Base-by-base conservation (phyloP, 2,888 invertebrate genomes). In the Zygaena filipendulae region DNA sequence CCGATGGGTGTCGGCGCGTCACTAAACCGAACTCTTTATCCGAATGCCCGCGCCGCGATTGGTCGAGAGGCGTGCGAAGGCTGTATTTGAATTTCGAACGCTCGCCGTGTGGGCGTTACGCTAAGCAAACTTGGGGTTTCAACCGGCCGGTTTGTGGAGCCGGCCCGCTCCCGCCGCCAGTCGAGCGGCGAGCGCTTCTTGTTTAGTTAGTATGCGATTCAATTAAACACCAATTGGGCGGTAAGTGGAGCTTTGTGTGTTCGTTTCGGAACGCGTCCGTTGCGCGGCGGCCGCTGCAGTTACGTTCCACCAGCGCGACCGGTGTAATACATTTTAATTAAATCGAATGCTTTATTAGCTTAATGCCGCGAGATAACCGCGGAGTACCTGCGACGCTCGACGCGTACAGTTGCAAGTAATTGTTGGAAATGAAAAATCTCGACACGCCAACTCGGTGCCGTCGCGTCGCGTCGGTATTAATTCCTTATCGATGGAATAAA, bases 311-410 rank as follows among this genome's bases (percentile, higher is more conserved):
- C 43, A 43, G 43, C 39, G 35, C 38, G 42, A 42, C 38, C 52
- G 46, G 46, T 47, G 50, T 54, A 59, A 63, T 59, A 61, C 59
- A 69, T 71, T 70, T 75, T 72, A 77, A 79, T 77, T 75, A 74
- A 62, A 71, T 72, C 66, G 59, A 62, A 81, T 77, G 75, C 77
- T 82, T 82, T 82, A 83, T 82, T 81, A 70, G 63, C 59, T 49
- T 64, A 72, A 68, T 69, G 60, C 62, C 56, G 58, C 55, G 59
- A 59, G 61, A 60, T 67, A 66, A 62, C n/a, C n/a, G n/a, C n/a
- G n/a, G n/a, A n/a, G n/a, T n/a, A n/a, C n/a, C n/a, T n/a, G n/a
- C n/a, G n/a, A n/a, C n/a, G n/a, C n/a, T n/a, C 56, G 55, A 49
- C 52, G 43, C 47, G 29, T 33, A 36, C 31, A 34, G 16, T 16